Evolutionary conservation across 2,113 vertebrate species (phyloP).

Genomic region (Lepisosteus oculatus): DNA sequence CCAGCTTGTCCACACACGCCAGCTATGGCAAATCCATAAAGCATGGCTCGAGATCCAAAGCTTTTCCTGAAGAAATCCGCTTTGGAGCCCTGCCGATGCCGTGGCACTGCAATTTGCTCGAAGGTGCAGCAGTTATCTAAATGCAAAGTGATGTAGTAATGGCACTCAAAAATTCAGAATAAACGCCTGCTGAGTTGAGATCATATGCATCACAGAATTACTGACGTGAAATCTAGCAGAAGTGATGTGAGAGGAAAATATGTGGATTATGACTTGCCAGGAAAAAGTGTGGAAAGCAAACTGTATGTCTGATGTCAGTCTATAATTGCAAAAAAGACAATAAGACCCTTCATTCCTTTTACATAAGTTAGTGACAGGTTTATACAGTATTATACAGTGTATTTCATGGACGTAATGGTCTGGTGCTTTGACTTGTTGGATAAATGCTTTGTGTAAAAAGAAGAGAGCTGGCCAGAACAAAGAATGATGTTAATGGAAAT

Average conservation of each 20-base stretch:
- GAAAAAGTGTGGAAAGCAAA: not conserved
- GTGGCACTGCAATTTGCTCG: conserved; percentile 46
- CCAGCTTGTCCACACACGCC: too few species aligned
- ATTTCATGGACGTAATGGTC: too few species aligned
- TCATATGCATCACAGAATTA: not conserved
- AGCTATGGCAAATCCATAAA: conserved; percentile 39
- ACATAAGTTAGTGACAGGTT: too few species aligned
- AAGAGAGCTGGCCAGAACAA: too few species aligned
- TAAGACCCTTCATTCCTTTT: too few species aligned
- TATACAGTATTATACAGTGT: too few species aligned
- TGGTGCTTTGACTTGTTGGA: too few species aligned
- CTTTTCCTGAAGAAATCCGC: too few species aligned
- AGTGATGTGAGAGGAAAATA: conserved; percentile 1
- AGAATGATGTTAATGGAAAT: too few species aligned
- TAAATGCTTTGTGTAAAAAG: too few species aligned
- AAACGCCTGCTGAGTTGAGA: conserved; percentile 37
- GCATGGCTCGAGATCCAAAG: too few species aligned
- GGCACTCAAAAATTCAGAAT: conserved; percentile 51
- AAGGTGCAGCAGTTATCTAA: conserved; percentile 66
- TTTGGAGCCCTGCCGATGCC: conserved; percentile 7
- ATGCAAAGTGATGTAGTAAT: conserved; percentile 73
- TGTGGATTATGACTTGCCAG: not conserved
- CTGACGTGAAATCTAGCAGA: not conserved
- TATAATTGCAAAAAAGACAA: too few species aligned
- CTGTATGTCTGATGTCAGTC: not conserved